phyloP scores from a whole-genome alignment of 2,888 invertebrate species.

The Athrips mouffetella region DNA sequence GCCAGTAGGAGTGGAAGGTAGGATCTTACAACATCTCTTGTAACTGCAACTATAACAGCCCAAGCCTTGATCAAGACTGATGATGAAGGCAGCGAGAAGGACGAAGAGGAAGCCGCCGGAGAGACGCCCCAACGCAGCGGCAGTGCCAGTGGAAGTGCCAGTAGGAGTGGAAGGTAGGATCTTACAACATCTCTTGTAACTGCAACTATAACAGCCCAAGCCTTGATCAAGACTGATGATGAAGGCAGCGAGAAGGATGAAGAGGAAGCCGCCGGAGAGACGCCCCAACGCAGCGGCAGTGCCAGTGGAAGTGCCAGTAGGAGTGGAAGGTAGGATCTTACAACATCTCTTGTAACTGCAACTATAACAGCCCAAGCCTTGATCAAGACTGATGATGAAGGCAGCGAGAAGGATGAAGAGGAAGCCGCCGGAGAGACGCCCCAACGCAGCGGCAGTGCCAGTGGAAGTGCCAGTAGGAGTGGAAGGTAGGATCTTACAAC shows the following conservation, averaged over 20 bases:
- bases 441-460: slow-evolving; percentile 29
- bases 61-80: slow-evolving; percentile 89
- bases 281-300: slow-evolving; percentile 25
- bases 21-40: too few species aligned
- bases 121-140: slow-evolving; percentile 23
- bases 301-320: slow-evolving; percentile 43
- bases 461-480: slow-evolving; percentile 42
- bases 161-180: slow-evolving; percentile 29
- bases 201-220: slow-evolving; percentile 86
- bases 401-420: slow-evolving; percentile 41
- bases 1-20: slow-evolving; percentile 33
- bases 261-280: slow-evolving; percentile 26
- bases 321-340: too few species aligned
- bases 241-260: slow-evolving; percentile 57
- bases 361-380: slow-evolving; percentile 86
- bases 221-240: slow-evolving; percentile 87
- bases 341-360: too few species aligned
- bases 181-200: too few species aligned
- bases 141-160: slow-evolving; percentile 41
- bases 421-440: slow-evolving; percentile 24
- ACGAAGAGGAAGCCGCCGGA: slow-evolving; percentile 29
- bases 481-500: too few species aligned
- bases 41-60: slow-evolving; percentile 86
- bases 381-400: slow-evolving; percentile 85
- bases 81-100: slow-evolving; percentile 67